A percentile compares a stretch with the other conserved stretches of the same genome.
These are phyloP conservation scores for Aleiodes leptofemur DNA, from an alignment of 2,888 invertebrate genomes.

Conservation along the genomic window DNA sequence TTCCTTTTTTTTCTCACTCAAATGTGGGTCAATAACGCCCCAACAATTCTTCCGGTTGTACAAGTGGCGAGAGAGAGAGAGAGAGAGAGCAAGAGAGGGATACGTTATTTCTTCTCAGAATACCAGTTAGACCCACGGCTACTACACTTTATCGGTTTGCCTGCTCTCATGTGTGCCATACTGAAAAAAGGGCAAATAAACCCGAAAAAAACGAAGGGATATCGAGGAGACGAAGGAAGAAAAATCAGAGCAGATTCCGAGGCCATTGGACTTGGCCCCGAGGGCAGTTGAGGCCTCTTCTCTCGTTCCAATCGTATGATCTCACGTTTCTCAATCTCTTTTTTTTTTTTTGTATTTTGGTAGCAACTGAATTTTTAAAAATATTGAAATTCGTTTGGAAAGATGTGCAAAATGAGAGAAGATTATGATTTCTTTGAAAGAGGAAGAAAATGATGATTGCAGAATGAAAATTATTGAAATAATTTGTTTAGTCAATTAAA, in stretches of 20 bases:
- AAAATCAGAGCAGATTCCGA: constrained; percentile 49
- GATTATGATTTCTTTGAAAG: constrained; percentile 8
- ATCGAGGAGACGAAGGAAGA: constrained; percentile 22
- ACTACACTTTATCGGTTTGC: constrained; percentile 37
- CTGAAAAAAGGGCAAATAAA: constrained; percentile 33
- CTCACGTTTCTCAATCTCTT: constrained; percentile 14
- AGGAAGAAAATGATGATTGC: constrained; percentile 10
- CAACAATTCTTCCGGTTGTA: constrained; percentile 41
- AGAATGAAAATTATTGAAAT: constrained; percentile 12
- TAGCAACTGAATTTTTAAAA: not conserved
- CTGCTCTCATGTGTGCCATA: constrained; percentile 12
- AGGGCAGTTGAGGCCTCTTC: constrained; percentile 27
- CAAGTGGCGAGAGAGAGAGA: constrained; percentile 35
- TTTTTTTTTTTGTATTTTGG: not conserved
- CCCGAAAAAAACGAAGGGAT: constrained; percentile 11
- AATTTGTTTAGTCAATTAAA: constrained; percentile 13
- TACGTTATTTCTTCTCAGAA: constrained; percentile 47
- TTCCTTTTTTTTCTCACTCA: constrained; percentile 10
- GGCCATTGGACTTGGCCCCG: constrained; percentile 42
- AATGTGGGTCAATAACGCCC: constrained; percentile 31
- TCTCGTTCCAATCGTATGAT: constrained; percentile 33
- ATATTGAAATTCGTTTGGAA: too few relatives aligned
- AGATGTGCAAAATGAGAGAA: constrained; percentile 24
- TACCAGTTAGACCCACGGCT: constrained; percentile 22
- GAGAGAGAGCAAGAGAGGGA: constrained; percentile 1